phyloP scores from a whole-genome alignment of 1,140 invertebrate genomes.

The Trachymyrmex septentrionalis region DNA sequence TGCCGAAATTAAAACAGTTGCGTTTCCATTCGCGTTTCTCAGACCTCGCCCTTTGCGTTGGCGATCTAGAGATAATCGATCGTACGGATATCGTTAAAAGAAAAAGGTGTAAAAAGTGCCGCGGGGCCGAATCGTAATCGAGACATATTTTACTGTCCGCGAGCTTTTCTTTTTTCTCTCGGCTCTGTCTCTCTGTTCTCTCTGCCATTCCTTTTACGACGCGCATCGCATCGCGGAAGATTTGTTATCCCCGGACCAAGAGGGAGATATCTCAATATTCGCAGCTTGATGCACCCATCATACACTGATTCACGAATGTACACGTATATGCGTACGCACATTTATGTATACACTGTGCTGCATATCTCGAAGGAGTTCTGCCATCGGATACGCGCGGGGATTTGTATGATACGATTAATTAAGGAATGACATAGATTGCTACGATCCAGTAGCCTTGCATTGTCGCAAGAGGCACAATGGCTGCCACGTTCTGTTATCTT shows the following conservation, averaged over 20 bases:
- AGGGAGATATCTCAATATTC: conserved; percentile 79
- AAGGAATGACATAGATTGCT: conserved; percentile 84
- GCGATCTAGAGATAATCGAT: conserved; percentile 4
- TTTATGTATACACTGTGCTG: too few relatives aligned
- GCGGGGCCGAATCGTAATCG: conserved; percentile 23
- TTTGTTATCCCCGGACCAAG: conserved; percentile 24
- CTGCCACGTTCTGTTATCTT: conserved; percentile 71
- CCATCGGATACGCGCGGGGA: conserved; percentile 67
- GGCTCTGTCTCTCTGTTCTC: conserved; percentile 17
- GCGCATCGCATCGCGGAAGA: conserved; percentile 51
- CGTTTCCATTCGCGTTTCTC: not conserved
- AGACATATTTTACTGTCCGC: conserved; percentile 51
- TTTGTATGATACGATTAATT: conserved; percentile 82
- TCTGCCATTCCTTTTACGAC: conserved; percentile 49
- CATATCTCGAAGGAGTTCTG: conserved; percentile 59
- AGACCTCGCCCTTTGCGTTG: not conserved
- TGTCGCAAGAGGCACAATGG: conserved; percentile 82
- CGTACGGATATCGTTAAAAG: conserved; percentile 1
- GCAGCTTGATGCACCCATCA: conserved; percentile 69
- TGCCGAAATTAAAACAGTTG: not conserved
- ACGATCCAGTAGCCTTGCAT: conserved; percentile 81
- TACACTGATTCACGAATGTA: not conserved
- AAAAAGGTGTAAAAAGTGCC: conserved; percentile 24
- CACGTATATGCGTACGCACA: too few relatives aligned
- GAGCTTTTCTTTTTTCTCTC: not conserved